Base-by-base conservation (phyloP, 2,888 invertebrate species). In the Polyploca ridens region DNA sequence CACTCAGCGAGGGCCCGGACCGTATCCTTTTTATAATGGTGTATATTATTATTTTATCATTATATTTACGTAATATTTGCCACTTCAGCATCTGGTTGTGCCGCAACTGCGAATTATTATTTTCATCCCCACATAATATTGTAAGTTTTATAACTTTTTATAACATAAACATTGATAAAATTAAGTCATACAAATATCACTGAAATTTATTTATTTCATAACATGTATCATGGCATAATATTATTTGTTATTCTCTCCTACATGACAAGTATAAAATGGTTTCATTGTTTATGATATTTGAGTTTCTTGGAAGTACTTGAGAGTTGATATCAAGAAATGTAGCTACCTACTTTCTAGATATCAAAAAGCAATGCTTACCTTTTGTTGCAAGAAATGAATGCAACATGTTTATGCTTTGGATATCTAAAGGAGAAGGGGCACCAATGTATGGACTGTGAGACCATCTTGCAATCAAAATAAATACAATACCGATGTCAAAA, bases 21-120 rank as follows among this genome's bases (percentile, higher is more conserved):
- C 94, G 95, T 95, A 95, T 95, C 95, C 95, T 95, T 95, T 95
- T 91, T 66, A 72, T 78, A 76, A 73, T 73, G 72, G 73, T 76
- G 75, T 81, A 78, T 81, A 77, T 71, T 78, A 66, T 79, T 72
- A 67, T 83, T 84, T 85, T 86, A 84, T 83, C 76, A 81, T 78
- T 84, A 81, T 84, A 89, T 93, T 93, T 93, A 93, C 93, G 93
- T 93, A 93, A 93, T 93, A 88, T 88, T 84, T 87, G 87, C 87
- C 86, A 88, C 86, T 89, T 88, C 86, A 90, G 87, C 90, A 90
- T 82, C 81, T 86, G 77, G 82, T 82, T 78, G 83, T 83, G 82
- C 87, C 83, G 90, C 90, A 87, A 81, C 85, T 83, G 90, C 90
- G 90, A 90, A 86, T 83, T 80, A 74, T 70, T 77, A 19, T 13